Percentiles rank a stretch among this genome's conserved stretches.
Evolutionary conservation across 2,888 invertebrate genomes (phyloP).

Genomic region (Pristionchus japonicus): DNA sequence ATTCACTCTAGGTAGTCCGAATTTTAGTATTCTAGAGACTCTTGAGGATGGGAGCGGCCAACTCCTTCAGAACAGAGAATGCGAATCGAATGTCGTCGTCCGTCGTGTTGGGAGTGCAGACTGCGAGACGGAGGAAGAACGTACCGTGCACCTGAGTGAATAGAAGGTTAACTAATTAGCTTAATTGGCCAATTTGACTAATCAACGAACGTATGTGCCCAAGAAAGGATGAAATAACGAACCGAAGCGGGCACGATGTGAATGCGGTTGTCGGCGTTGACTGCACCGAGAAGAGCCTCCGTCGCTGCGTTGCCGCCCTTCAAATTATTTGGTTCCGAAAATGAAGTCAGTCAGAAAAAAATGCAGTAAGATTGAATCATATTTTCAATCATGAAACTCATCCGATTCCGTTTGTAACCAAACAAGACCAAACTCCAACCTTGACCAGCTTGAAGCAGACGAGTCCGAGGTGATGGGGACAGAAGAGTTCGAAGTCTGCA

Average conservation of each 20-base stretch:
- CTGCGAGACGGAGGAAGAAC: slow-evolving; percentile 77
- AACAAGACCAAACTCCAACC: slow-evolving; percentile 74
- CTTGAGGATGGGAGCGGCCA: slow-evolving; percentile 40
- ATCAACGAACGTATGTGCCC: too few species aligned
- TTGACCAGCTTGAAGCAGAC: slow-evolving; percentile 89
- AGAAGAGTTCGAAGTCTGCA: slow-evolving; percentile 85
- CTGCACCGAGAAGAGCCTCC: slow-evolving; percentile 75
- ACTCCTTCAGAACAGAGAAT: slow-evolving; percentile 73
- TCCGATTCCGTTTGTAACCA: background rate
- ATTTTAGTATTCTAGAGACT: background rate
- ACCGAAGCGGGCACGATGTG: slow-evolving; percentile 77
- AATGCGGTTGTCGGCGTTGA: slow-evolving; percentile 78
- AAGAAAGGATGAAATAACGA: background rate
- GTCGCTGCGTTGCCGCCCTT: slow-evolving; percentile 76
- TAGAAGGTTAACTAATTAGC: too few species aligned
- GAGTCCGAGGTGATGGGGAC: slow-evolving; percentile 90
- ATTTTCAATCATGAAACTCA: background rate
- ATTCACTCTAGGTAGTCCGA: too few species aligned
- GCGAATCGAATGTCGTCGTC: slow-evolving; percentile 76
- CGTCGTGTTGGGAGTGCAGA: slow-evolving; percentile 76
- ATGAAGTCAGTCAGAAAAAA: too few species aligned
- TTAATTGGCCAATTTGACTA: too few species aligned
- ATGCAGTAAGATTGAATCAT: background rate
- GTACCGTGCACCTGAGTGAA: slow-evolving; percentile 71
- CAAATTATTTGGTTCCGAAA: slow-evolving; percentile 39